Evolutionary conservation across 1,140 invertebrate species (phyloP).

Genomic region (Eriocheir sinensis): DNA sequence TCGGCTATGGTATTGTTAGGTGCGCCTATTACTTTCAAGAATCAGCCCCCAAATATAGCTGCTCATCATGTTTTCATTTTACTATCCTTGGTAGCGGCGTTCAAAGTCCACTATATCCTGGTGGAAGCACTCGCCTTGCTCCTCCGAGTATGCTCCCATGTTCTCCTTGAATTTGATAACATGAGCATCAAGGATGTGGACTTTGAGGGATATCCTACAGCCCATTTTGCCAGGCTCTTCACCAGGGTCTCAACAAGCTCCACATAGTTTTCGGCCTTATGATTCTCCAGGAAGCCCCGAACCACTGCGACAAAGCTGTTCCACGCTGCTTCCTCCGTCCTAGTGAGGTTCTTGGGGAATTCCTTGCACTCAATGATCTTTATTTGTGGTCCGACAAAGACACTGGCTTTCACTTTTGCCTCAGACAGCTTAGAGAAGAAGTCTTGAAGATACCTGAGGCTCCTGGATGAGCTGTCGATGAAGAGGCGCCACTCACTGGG

Average conservation of each 20-base stretch:
- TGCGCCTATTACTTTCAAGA: constrained; percentile 77
- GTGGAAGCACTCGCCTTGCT: constrained; percentile 78
- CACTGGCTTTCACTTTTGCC: constrained; percentile 77
- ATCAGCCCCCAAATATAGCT: constrained; percentile 76
- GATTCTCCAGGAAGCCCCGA: no score
- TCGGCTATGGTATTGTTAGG: no score
- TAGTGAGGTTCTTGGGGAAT: constrained; percentile 72
- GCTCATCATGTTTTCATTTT: constrained; percentile 75
- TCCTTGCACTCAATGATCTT: constrained; percentile 65
- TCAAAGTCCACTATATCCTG: constrained; percentile 75
- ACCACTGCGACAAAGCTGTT: no score
- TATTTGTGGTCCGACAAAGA: constrained; percentile 80
- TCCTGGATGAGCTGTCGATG: no score
- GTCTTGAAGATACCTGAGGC: no score
- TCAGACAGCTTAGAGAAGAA: constrained; percentile 80
- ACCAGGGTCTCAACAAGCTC: no score
- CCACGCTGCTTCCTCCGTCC: constrained; percentile 74
- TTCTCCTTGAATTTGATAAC: constrained; percentile 78
- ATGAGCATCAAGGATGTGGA: constrained; percentile 75
- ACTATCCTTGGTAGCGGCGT: constrained; percentile 70
- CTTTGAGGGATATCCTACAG: constrained; percentile 78
- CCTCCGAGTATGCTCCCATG: constrained; percentile 64
- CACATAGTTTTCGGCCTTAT: no score
- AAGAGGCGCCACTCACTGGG: no score
- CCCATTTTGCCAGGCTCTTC: constrained; percentile 75